A percentile compares a stretch with the other conserved stretches of the same genome.
Conservation (phyloP, 2,113 vertebrate species). For the Pristiophorus japonicus region DNA sequence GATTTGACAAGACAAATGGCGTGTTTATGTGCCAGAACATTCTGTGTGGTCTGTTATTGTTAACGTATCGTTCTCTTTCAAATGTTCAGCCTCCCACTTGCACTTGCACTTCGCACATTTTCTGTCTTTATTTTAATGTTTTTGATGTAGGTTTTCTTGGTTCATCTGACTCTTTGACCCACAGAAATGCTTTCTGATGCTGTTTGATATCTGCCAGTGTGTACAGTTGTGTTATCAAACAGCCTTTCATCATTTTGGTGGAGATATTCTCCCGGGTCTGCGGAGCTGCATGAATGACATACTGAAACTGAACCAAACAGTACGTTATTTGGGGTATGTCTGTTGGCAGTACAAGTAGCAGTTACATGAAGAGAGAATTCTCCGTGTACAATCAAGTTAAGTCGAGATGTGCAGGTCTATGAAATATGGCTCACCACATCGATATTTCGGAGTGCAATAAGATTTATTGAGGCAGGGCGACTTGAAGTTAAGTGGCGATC, state of each 20-base stretch:
- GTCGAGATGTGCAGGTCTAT: neutral
- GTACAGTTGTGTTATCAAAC: conserved; percentile 20
- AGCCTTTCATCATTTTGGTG: conserved; percentile 12
- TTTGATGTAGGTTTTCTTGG: neutral
- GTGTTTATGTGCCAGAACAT: neutral
- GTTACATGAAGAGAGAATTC: neutral
- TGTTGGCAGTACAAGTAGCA: neutral
- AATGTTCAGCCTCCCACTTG: neutral
- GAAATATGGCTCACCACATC: neutral
- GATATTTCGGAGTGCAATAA: neutral
- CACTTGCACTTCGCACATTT: neutral
- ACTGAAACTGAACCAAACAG: neutral
- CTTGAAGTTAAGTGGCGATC: neutral
- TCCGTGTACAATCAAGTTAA: neutral
- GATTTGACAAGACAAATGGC: neutral
- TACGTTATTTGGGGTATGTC: neutral
- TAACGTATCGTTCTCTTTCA: neutral
- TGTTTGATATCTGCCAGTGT: conserved; percentile 7
- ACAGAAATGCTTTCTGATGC: neutral
- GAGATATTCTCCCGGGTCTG: conserved; percentile 3
- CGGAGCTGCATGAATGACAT: neutral
- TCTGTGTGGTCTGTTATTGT: neutral
- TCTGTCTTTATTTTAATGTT: neutral
- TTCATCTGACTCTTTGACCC: conserved; percentile 21
- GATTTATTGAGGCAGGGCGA: neutral